These are phyloP conservation scores for Bursaphelenchus okinawaensis DNA, from an alignment of 2,888 invertebrate genomes.

Conservation along the genomic window DNA sequence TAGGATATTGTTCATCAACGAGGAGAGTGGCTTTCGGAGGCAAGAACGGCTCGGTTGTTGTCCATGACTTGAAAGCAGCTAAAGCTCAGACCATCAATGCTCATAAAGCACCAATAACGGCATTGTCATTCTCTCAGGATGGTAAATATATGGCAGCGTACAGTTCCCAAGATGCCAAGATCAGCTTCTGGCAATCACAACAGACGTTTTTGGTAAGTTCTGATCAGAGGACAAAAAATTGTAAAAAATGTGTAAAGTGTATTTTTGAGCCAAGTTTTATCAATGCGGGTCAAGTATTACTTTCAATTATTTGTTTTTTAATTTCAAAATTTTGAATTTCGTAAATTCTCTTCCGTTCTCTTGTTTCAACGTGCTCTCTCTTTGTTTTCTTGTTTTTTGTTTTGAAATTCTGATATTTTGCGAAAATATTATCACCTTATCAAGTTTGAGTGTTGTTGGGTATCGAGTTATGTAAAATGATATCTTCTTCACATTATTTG, in stretches of 20 bases:
- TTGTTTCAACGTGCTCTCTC: too few species aligned
- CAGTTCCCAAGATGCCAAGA: slow-evolving; percentile 80
- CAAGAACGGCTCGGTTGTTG: slow-evolving; percentile 81
- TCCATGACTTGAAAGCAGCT: slow-evolving; percentile 88
- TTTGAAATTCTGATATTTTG: too few species aligned
- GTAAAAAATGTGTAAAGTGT: too few species aligned
- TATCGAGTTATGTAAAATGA: too few species aligned
- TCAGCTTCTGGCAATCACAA: slow-evolving; percentile 96
- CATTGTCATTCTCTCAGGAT: slow-evolving; percentile 90
- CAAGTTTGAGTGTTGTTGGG: too few species aligned
- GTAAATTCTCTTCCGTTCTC: too few species aligned
- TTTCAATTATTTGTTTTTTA: too few species aligned
- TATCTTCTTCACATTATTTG: too few species aligned
- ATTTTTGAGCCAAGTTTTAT: too few species aligned
- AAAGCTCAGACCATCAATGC: slow-evolving; percentile 88
- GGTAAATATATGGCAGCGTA: slow-evolving; percentile 94
- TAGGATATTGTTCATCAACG: slow-evolving; percentile 79
- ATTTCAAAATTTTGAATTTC: neutral
- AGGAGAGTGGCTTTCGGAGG: slow-evolving; percentile 91
- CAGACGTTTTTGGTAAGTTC: slow-evolving; percentile 46
- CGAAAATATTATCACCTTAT: too few species aligned
- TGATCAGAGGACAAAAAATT: too few species aligned
- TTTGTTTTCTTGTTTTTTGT: neutral
- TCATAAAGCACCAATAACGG: slow-evolving; percentile 81
- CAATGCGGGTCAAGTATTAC: neutral